Evolutionary conservation across 2,888 invertebrate species (phyloP), one percentile per base, ranked within the genome.

Genomic region (Agonum fuliginosum): DNA sequence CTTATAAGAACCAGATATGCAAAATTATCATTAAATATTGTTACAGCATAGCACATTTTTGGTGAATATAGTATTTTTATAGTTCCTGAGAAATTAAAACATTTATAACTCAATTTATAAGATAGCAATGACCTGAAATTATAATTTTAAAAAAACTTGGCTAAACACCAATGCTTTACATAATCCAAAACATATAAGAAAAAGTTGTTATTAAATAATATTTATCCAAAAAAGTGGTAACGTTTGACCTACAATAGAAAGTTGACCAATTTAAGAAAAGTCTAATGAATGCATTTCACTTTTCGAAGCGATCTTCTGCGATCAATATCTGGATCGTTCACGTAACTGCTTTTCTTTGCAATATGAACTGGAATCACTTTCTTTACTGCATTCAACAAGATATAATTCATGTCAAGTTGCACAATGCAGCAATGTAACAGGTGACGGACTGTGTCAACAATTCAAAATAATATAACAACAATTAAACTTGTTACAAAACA

Each of bases 271-370:
- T 71, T 10, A 41, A 54, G 72, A 41, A 54, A 72, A 54, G 54
- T 72, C 37, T 54, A 72, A 71, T 71, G 22, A 71, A 54, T 54
- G 41, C 72, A 72, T 72, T 72, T 72, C 72, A 72, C 72, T 72
- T 72, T 72, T 71, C 20, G 6, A 72, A 72, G 37, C 41, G 72
- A 72, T 72, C 72, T 54, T 72, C 72, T 12, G 34, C 19, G 30
- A 51, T 3, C 71, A 19, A 20, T 8, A 71, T 30, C n/a, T 54
- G 17, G 20, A 6, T 30, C 41, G 41, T 14, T 54, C 54, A 54
- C 58, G 72, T 72, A 72, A 72, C 19, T 22, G 41, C 58, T 24
- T 22, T 43, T n/a, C 19, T 24, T 8, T 65, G 46, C 24, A 24
- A 69, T 69, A 46, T 22, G 20, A 67, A 24, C 22, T 67, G 22